phyloP scores from a whole-genome alignment of 2,113 vertebrate species.

The Malurus elegans region DNA sequence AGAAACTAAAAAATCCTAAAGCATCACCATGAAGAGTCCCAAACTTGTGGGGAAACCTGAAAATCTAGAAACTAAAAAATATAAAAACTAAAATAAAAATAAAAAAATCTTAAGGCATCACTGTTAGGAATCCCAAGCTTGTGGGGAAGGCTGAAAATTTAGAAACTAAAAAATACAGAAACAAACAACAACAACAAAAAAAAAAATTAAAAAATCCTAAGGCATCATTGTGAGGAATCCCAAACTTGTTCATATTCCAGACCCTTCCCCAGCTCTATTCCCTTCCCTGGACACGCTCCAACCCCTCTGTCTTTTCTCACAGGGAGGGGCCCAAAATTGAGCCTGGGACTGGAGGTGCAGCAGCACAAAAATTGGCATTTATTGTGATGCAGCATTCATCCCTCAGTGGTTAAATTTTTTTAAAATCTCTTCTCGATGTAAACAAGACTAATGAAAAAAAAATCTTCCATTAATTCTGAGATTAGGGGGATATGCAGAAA shows the following conservation, averaged over 20 bases:
- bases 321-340: background rate
- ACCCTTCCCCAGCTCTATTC: background rate
- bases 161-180: too few relatives aligned
- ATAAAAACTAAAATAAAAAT: too few relatives aligned
- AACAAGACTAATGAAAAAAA: background rate
- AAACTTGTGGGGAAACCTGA: fast-evolving
- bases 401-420: background rate
- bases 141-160: fast-evolving
- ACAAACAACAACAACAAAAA: too few relatives aligned
- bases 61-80: too few relatives aligned
- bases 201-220: too few relatives aligned
- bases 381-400: background rate
- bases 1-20: too few relatives aligned
- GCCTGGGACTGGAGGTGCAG: background rate
- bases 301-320: background rate
- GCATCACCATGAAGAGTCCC: background rate
- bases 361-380: background rate
- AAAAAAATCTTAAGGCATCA: too few relatives aligned
- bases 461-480: background rate
- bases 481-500: background rate
- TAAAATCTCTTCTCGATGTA: background rate
- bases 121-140: fast-evolving
- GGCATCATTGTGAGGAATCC: background rate
- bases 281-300: background rate
- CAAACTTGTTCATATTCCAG: fast-evolving